phyloP scores from a whole-genome alignment of 1,140 invertebrate species.

The Antheraea mylitta region DNA sequence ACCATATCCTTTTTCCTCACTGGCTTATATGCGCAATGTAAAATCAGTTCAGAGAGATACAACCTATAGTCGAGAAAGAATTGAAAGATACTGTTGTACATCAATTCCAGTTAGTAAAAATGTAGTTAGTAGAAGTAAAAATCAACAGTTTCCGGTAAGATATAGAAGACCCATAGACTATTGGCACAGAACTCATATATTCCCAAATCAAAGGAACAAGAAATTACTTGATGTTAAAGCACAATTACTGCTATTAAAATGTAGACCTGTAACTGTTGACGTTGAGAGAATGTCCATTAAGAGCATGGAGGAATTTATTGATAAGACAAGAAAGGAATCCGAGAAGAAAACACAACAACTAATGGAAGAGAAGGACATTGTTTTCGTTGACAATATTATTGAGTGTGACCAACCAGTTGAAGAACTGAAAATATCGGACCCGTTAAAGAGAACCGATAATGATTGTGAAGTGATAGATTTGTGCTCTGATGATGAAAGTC shows the following conservation, averaged over 20 bases:
- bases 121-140: constrained; percentile 64
- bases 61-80: constrained; percentile 59
- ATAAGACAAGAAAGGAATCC: constrained; percentile 48
- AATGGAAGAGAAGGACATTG: constrained; percentile 57
- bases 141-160: constrained; percentile 62
- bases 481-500: constrained; percentile 74
- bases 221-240: constrained; percentile 66
- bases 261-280: constrained; percentile 57
- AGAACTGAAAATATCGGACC: constrained; percentile 51
- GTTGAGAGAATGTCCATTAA: constrained; percentile 56
- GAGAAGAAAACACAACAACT: constrained; percentile 30
- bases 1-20: constrained; percentile 74
- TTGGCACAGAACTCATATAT: constrained; percentile 63
- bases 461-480: constrained; percentile 76
- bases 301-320: constrained; percentile 56
- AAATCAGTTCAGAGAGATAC: constrained; percentile 55
- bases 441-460: constrained; percentile 50
- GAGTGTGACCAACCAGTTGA: constrained; percentile 45
- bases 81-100: constrained; percentile 70
- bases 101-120: constrained; percentile 49
- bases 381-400: constrained; percentile 57
- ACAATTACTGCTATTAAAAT: constrained; percentile 67
- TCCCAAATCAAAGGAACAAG: constrained; percentile 67
- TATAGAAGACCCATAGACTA: constrained; percentile 72
- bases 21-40: constrained; percentile 62